Base-by-base conservation (phyloP, 1,140 invertebrate species). In the Steinernema feltiae region DNA sequence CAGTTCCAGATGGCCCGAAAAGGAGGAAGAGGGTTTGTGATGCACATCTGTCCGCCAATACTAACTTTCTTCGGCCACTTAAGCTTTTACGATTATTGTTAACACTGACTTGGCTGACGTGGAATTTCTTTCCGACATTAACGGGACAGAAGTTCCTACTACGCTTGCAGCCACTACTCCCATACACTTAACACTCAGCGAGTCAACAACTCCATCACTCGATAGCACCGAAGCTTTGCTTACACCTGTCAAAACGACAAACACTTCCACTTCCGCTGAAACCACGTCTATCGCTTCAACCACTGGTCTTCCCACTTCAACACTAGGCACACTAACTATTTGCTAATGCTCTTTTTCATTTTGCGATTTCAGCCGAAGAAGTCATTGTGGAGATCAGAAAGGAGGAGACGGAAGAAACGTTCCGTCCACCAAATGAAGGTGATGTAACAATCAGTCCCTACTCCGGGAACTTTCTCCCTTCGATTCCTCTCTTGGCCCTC, bases 341-440 rank as follows among this genome's bases (percentile, higher is more conserved):
- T 31, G 29, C 53, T 0, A 46, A 69, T 70, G 71, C 53, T 73
- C 32, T 15, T n/a, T 3, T 1, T 53, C 3, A 76, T 1, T 24
- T n/a, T 18, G n/a, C 1, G 24, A 7, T 73, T 74, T 70, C 46
- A 77, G 76, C 73, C 35, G 72, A 71, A 1, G 29, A 74, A 32
- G 74, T 18, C 21, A 24, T 69, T 70, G n/a, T 74, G 1, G 72
- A 77, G n/a, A 71, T 74, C 27, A 74, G 30, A n/a, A 73, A 53
- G 72, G 72, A 70, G 69, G 69, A 27, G 69, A 69, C 32, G 18
- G 74, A 71, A 31, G 76, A 71, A 48, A 30, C 32, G 7, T 21
- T 32, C 24, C 30, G 0, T 53, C 48, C 31, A 24, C 35, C 35
- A 1, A 74, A 41, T 29, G 0, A 29, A 18, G 21, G 21, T n/a